Evolutionary conservation across 2,888 invertebrate genomes (phyloP).

Genomic region (Drosophila meridiana): DNA sequence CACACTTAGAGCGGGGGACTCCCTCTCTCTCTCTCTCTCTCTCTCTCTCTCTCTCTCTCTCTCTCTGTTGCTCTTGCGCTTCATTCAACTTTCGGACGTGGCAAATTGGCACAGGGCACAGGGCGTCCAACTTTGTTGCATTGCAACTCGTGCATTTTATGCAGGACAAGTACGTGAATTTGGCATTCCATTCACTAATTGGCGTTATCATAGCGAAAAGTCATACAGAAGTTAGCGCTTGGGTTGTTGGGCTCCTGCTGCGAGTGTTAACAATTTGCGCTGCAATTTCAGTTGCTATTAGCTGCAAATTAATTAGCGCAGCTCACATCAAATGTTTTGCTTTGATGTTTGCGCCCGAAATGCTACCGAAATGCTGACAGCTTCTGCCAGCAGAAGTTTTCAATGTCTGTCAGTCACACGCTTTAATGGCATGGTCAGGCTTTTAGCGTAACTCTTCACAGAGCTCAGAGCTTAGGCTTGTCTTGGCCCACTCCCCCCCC

Average conservation of each 20-base stretch:
- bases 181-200: slow-evolving; percentile 39
- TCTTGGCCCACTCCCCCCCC: not conserved
- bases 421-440: not conserved
- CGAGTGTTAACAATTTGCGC: not conserved
- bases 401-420: slow-evolving; percentile 28
- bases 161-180: slow-evolving; percentile 18
- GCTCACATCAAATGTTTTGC: slow-evolving; percentile 21
- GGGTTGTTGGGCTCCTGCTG: not conserved
- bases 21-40: not conserved
- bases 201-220: slow-evolving; percentile 31
- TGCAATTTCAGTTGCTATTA: slow-evolving; percentile 18
- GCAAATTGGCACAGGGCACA: slow-evolving; percentile 29
- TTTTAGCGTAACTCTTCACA: not conserved
- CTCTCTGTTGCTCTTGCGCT: not conserved
- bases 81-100: slow-evolving; percentile 16
- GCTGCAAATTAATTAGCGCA: slow-evolving; percentile 59
- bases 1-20: too few relatives aligned
- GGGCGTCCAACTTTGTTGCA: slow-evolving; percentile 34
- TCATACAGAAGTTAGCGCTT: slow-evolving; percentile 1
- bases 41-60: not conserved
- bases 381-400: slow-evolving; percentile 20
- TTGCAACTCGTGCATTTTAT: slow-evolving; percentile 13
- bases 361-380: slow-evolving; percentile 26
- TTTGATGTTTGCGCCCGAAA: slow-evolving; percentile 50
- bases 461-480: slow-evolving; percentile 8